Evolutionary conservation across 2,888 invertebrate genomes (phyloP), one percentile per base, ranked within the genome.

Genomic region (Cheilosia urbana): DNA sequence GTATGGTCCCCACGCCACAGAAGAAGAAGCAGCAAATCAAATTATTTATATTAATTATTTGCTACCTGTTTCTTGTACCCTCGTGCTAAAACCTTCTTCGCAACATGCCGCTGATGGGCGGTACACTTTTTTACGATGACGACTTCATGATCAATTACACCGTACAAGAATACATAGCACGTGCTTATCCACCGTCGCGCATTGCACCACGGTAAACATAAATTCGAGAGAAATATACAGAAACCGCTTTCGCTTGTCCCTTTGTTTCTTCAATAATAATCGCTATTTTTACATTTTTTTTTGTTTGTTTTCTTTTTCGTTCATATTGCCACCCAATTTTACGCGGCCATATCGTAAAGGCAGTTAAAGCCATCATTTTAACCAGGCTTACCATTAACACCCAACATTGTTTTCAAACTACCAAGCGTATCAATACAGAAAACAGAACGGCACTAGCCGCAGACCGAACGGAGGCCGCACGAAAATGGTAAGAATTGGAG

Each of bases 81-180:
- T 69, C 71, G 55, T 71, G 78, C 78, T 57, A 62, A 77, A 69
- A 53, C 69, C 69, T 77, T 53, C 42, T 15, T 51, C 37, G 4
- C 17, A 71, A 49, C 7, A 6, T 30, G 55, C 42, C 17, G 55
- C 4, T 13, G 42, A 27, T 45, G 68, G 68, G 42, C 30, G 11
- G 42, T 37, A 30, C 17, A 13, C 42, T 21, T n/a, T 13, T 34
- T 49, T 9, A 24, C 49, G 15, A 47, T 19, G 27, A 72, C 51
- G 27, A 21, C 42, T 21, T 57, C n/a, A 55, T 55, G 30, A 55
- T 21, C 49, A 47, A 49, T 58, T 51, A 37, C n/a, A 34, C 47
- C 69, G 45, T 24, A 27, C 9, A 24, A 19, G 27, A 45, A 34
- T 30, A 30, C 53, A 68, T 3, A 24, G 34, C 65, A 65, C 49